These are phyloP conservation scores for Pteruthius melanotis DNA, from an alignment of 2,113 vertebrate genomes.

Conservation along the genomic window DNA sequence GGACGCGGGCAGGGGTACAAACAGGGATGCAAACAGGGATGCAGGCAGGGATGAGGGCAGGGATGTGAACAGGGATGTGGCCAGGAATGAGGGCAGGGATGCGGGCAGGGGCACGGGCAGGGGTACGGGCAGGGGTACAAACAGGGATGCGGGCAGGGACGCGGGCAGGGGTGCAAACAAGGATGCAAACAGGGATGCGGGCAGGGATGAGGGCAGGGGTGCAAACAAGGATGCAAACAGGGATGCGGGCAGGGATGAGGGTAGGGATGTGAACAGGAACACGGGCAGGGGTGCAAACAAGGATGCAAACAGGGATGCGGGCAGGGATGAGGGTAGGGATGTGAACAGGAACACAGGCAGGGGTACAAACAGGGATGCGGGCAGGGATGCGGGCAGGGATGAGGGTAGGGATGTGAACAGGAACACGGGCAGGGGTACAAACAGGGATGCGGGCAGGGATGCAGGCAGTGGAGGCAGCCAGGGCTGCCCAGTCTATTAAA, in stretches of 20 bases:
- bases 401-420: not conserved
- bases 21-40: not conserved
- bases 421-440: too few species aligned
- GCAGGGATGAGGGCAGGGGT: not conserved
- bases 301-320: not conserved
- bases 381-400: too few species aligned
- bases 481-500: not conserved
- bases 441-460: not conserved
- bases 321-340: not conserved
- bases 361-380: not conserved
- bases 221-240: not conserved
- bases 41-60: not conserved
- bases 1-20: not conserved
- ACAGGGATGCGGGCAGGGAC: too few species aligned
- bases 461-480: accelerated
- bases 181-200: too few species aligned
- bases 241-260: not conserved
- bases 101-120: not conserved
- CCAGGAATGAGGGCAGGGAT: not conserved
- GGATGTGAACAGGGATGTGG: not conserved
- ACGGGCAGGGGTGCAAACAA: not conserved
- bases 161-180: too few species aligned
- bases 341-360: not conserved
- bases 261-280: too few species aligned
- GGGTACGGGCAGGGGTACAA: too few species aligned